These are phyloP conservation scores for Uria aalge DNA, from an alignment of 2,113 vertebrate genomes.

Conservation along the genomic window DNA sequence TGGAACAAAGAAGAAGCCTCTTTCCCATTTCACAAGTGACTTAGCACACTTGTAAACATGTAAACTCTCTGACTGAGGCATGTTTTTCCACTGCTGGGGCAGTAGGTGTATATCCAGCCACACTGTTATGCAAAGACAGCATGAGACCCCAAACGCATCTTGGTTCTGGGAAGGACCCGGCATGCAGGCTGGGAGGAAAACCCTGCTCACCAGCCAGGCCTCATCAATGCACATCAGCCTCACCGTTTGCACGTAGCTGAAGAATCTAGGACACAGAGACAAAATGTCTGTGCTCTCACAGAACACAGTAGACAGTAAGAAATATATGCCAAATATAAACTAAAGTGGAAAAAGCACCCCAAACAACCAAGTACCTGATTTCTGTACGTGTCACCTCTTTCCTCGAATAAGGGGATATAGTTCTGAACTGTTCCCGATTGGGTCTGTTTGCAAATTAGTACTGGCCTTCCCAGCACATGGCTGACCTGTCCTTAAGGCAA, in stretches of 20 bases:
- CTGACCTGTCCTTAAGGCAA: neutral
- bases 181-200: neutral
- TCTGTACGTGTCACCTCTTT: neutral
- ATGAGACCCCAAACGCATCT: neutral
- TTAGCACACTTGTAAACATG: neutral
- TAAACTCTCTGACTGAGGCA: neutral
- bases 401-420: neutral
- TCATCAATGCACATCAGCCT: neutral
- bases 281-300: neutral
- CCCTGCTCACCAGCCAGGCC: neutral
- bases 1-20: neutral
- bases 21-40: neutral
- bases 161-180: neutral
- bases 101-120: neutral
- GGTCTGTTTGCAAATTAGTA: neutral
- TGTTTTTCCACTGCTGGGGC: neutral
- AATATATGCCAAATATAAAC: neutral
- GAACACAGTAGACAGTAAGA: neutral
- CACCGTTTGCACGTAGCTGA: neutral
- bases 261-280: neutral
- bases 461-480: neutral
- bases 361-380: neutral
- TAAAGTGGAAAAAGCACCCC: neutral
- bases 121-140: neutral
- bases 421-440: neutral